phyloP scores from a whole-genome alignment of 2,113 vertebrate species.

The Cyprinus carpio region DNA sequence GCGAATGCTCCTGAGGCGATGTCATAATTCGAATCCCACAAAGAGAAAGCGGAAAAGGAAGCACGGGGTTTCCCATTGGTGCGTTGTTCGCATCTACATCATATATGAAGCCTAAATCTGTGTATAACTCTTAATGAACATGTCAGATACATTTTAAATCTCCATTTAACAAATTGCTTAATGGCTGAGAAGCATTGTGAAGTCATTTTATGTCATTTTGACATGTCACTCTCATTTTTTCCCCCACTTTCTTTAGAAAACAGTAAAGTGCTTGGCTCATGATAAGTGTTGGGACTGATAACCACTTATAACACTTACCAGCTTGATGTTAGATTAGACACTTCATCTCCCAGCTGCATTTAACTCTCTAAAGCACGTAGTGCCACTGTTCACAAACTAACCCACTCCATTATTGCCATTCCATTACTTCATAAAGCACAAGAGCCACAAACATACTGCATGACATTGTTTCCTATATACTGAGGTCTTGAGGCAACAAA shows the following conservation, averaged over 20 bases:
- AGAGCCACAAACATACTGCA: background rate
- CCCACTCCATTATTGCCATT: background rate
- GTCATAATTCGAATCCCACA: slow-evolving; percentile 53
- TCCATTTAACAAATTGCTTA: slow-evolving; percentile 46
- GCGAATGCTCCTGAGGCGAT: slow-evolving; percentile 58
- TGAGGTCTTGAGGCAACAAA: too few relatives aligned
- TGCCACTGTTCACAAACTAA: slow-evolving; percentile 14
- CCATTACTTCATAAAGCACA: background rate
- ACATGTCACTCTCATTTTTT: slow-evolving; percentile 25
- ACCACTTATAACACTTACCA: slow-evolving; percentile 42
- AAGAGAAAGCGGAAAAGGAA: slow-evolving; percentile 38
- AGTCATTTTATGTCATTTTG: slow-evolving; percentile 15
- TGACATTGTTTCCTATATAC: background rate
- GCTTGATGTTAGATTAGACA: slow-evolving; percentile 45
- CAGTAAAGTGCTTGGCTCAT: slow-evolving; percentile 39
- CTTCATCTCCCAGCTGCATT: slow-evolving; percentile 41
- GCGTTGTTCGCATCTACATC: background rate
- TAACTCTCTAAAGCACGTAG: background rate
- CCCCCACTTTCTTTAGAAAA: slow-evolving; percentile 39
- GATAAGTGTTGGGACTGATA: slow-evolving; percentile 43
- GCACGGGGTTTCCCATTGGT: slow-evolving; percentile 49
- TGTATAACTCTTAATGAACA: slow-evolving; percentile 28
- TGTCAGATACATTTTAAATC: slow-evolving; percentile 36
- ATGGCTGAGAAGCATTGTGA: slow-evolving; percentile 24
- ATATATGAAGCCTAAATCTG: background rate